Conservation (phyloP, 2,113 vertebrate genomes). For the Phrynocephalus versicolor region DNA sequence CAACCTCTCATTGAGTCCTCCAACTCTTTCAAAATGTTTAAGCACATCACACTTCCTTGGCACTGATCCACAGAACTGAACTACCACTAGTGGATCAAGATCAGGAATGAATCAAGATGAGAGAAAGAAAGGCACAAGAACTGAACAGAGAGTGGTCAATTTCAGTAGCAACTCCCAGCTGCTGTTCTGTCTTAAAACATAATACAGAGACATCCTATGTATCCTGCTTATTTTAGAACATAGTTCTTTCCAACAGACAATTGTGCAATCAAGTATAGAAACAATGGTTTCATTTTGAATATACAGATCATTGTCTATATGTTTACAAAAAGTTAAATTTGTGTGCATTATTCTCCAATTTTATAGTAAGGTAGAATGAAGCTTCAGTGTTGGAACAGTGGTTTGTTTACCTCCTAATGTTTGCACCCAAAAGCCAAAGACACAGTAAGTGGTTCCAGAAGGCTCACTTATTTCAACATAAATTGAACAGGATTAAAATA, state of each 20-base stretch:
- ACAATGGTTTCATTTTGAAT: conserved; percentile 45
- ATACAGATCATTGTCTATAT: conserved; percentile 24
- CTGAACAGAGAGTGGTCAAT: not conserved
- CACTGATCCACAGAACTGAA: conserved; percentile 29
- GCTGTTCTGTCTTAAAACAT: not conserved
- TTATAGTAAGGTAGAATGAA: not conserved
- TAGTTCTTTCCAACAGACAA: conserved; percentile 46
- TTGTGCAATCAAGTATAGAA: conserved; percentile 57
- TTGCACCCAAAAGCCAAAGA: not conserved
- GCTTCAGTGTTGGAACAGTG: not conserved
- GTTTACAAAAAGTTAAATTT: conserved; percentile 28
- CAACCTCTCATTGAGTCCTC: not conserved
- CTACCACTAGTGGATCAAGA: not conserved
- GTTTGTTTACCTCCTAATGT: not conserved
- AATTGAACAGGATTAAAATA: not conserved
- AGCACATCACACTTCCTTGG: not conserved
- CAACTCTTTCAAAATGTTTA: not conserved
- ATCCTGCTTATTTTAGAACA: conserved; percentile 33
- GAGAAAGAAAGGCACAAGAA: not conserved
- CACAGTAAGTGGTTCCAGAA: not conserved
- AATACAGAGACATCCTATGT: not conserved
- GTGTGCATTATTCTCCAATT: not conserved
- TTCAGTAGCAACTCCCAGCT: not conserved
- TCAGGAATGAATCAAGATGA: not conserved
- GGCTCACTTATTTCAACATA: not conserved